Percentiles rank a stretch among this genome's conserved stretches.
Conservation (phyloP, 2,797 vertebrate genomes). For the Thalassophryne amazonica region DNA sequence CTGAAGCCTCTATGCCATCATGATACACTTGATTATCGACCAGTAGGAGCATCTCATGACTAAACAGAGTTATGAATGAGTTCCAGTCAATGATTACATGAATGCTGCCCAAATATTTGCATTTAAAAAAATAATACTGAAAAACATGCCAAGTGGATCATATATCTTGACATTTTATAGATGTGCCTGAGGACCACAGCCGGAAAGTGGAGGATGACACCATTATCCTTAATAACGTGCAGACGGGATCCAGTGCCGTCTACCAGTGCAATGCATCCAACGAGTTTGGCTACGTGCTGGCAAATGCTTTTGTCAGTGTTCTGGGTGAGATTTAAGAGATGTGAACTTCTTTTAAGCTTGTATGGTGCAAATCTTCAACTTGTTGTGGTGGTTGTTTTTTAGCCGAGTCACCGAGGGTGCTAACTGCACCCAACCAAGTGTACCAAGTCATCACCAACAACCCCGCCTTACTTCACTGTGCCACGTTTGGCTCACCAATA, state of each 20-base stretch:
- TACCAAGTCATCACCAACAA: conserved; percentile 90
- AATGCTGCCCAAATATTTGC: too few relatives aligned
- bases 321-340: too few relatives aligned
- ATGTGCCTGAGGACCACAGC: conserved; percentile 84
- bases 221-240: conserved; percentile 87
- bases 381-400: conserved; percentile 25
- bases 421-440: conserved; percentile 83
- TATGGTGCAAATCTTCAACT: neutral
- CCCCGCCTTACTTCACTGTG: conserved; percentile 86
- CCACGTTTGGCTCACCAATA: conserved; percentile 91
- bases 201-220: conserved; percentile 88
- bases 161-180: conserved; percentile 56
- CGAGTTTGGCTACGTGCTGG: conserved; percentile 91
- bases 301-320: conserved; percentile 94
- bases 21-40: too few relatives aligned
- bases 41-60: too few relatives aligned
- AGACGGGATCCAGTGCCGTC: conserved; percentile 88
- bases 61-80: too few relatives aligned
- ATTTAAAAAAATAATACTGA: too few relatives aligned
- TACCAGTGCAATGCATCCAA: conserved; percentile 97
- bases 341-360: too few relatives aligned
- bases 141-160: too few relatives aligned
- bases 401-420: conserved; percentile 92
- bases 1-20: too few relatives aligned
- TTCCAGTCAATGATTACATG: too few relatives aligned